Evolutionary conservation across 2,888 invertebrate species (phyloP).

Genomic region (Xestia c-nigrum): DNA sequence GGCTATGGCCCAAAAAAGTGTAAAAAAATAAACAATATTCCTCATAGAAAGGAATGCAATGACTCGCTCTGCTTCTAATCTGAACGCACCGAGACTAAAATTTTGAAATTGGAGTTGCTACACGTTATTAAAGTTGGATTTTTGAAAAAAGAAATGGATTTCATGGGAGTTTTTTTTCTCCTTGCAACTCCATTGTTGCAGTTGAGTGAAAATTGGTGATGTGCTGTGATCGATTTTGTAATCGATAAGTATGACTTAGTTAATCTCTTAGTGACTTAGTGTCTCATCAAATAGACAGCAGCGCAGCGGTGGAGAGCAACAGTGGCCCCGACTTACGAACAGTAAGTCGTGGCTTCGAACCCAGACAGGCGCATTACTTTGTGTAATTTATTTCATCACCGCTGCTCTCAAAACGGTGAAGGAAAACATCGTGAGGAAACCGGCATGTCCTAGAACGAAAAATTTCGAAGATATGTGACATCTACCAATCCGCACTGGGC

Average conservation of each 20-base stretch:
- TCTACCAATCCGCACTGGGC: no score
- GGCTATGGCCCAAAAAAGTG: conserved; percentile 60
- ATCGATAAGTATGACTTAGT: neutral
- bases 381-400: no score
- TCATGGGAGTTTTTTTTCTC: conserved; percentile 4
- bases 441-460: no score
- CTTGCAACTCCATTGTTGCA: neutral
- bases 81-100: conserved; percentile 63
- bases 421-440: no score
- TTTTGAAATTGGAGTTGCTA: conserved; percentile 45
- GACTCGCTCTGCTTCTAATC: conserved; percentile 68
- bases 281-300: no score
- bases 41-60: conserved; percentile 58
- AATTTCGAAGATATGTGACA: no score
- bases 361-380: no score
- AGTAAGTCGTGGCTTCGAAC: no score
- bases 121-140: conserved; percentile 27
- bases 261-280: no score
- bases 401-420: no score
- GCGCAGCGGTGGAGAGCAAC: no score
- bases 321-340: no score
- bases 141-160: conserved; percentile 29
- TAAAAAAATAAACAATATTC: conserved; percentile 60
- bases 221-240: neutral
- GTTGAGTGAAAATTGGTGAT: neutral